Percentiles rank a stretch among this genome's conserved stretches.
phyloP scores from a whole-genome alignment of 1,140 invertebrate genomes.

The Drosophila cardini region DNA sequence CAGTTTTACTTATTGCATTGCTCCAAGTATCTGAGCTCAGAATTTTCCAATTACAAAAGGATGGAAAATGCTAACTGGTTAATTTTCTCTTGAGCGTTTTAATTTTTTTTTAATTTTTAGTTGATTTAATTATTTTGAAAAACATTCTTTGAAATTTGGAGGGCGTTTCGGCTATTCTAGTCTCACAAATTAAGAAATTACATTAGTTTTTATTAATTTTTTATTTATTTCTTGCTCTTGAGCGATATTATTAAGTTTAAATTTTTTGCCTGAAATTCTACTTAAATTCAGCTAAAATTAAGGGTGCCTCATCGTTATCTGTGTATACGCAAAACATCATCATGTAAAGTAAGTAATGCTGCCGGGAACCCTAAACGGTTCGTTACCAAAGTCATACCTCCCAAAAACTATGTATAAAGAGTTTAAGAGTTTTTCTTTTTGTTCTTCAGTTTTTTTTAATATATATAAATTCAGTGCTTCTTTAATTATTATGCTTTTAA shows the following conservation, averaged over 20 bases:
- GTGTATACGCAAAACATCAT: slow-evolving; percentile 33
- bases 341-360: slow-evolving; percentile 72
- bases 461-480: slow-evolving; percentile 80
- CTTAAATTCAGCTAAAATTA: slow-evolving; percentile 22
- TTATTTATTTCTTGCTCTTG: too few relatives aligned
- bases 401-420: slow-evolving; percentile 59
- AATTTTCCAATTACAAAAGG: slow-evolving; percentile 35
- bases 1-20: slow-evolving; percentile 54
- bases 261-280: slow-evolving; percentile 12
- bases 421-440: slow-evolving; percentile 44
- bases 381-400: slow-evolving; percentile 45
- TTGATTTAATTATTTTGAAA: slow-evolving; percentile 40
- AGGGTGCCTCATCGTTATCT: slow-evolving; percentile 17
- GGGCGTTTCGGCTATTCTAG: slow-evolving; percentile 64
- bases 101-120: slow-evolving; percentile 13
- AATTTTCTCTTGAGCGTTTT: slow-evolving; percentile 48
- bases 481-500: slow-evolving; percentile 54
- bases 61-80: slow-evolving; percentile 61
- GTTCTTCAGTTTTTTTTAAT: neutral
- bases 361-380: slow-evolving; percentile 71
- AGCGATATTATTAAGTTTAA: slow-evolving; percentile 3
- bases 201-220: slow-evolving; percentile 13
- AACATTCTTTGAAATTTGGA: slow-evolving; percentile 75
- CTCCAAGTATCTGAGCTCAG: slow-evolving; percentile 20
- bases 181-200: slow-evolving; percentile 48